Percentiles rank a stretch among this genome's conserved stretches.
Conservation (phyloP, 2,797 vertebrate species). For the Sebastiscus tertius region DNA sequence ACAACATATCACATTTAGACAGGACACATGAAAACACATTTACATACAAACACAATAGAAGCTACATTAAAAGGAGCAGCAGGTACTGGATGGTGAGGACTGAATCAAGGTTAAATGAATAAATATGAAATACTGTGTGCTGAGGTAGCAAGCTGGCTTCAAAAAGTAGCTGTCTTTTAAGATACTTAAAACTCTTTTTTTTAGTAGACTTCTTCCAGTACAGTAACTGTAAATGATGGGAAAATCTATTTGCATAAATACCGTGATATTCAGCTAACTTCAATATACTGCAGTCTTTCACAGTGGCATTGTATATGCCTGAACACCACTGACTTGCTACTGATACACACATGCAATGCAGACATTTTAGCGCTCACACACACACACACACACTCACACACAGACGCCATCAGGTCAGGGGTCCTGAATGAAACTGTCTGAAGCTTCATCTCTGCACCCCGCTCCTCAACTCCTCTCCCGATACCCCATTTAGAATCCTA, state of each 20-base stretch:
- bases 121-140: accelerated
- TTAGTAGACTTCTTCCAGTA: not conserved
- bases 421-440: slow-evolving; percentile 80
- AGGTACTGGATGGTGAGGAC: no score
- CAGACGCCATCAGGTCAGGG: slow-evolving; percentile 68
- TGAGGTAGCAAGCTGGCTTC: no score
- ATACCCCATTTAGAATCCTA: slow-evolving; percentile 53
- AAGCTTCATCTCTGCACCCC: slow-evolving; percentile 58
- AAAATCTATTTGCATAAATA: not conserved
- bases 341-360: not conserved
- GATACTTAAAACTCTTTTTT: not conserved
- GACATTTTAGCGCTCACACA: not conserved
- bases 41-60: no score
- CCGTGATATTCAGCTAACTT: not conserved
- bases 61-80: no score
- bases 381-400: slow-evolving; percentile 21
- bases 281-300: not conserved
- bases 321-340: not conserved
- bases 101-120: no score
- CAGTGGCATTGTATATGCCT: not conserved
- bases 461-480: slow-evolving; percentile 42
- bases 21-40: no score
- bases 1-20: no score
- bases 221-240: not conserved
- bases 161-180: not conserved